A percentile compares a stretch with the other conserved stretches of the same genome.
phyloP scores from a whole-genome alignment of 2,797 vertebrate species.

The Limnodromus scolopaceus region DNA sequence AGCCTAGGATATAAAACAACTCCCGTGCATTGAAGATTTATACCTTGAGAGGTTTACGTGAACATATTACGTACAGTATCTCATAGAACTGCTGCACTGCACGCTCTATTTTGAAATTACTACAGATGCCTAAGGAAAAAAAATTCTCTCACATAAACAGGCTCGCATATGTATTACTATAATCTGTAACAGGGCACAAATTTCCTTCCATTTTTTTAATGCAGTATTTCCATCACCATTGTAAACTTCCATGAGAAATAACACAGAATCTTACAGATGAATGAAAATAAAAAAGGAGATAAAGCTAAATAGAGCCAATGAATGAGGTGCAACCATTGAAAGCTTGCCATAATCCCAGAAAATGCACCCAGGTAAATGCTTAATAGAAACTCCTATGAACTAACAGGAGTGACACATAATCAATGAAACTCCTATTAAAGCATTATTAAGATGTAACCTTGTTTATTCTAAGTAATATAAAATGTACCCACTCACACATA shows the following conservation, averaged over 20 bases:
- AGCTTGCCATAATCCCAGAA: conserved; percentile 53
- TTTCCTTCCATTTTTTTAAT: not conserved
- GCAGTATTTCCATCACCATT: not conserved
- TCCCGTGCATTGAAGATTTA: not conserved
- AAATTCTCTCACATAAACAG: conserved; percentile 21
- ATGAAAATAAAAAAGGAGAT: not conserved
- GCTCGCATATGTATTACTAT: not conserved
- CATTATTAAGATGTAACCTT: conserved; percentile 66
- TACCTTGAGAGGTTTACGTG: conserved; percentile 31
- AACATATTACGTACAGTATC: conserved; percentile 15
- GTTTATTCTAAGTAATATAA: conserved; percentile 67
- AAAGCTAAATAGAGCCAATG: not conserved
- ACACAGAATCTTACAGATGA: not conserved
- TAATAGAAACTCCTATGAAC: conserved; percentile 53
- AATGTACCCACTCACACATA: conserved; percentile 33
- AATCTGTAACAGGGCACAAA: not conserved
- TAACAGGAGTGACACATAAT: conserved; percentile 64
- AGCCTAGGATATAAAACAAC: conserved; percentile 17
- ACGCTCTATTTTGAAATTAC: conserved; percentile 23
- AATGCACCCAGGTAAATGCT: conserved; percentile 39
- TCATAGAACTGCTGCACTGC: conserved; percentile 12
- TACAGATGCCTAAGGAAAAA: not conserved
- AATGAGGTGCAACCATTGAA: not conserved
- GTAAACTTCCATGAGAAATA: not conserved
- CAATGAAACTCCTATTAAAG: conserved; percentile 61